Percentiles rank a stretch among this genome's conserved stretches.
These are phyloP conservation scores for Gymnogyps californianus DNA, from an alignment of 2,113 vertebrate genomes.

Conservation along the genomic window DNA sequence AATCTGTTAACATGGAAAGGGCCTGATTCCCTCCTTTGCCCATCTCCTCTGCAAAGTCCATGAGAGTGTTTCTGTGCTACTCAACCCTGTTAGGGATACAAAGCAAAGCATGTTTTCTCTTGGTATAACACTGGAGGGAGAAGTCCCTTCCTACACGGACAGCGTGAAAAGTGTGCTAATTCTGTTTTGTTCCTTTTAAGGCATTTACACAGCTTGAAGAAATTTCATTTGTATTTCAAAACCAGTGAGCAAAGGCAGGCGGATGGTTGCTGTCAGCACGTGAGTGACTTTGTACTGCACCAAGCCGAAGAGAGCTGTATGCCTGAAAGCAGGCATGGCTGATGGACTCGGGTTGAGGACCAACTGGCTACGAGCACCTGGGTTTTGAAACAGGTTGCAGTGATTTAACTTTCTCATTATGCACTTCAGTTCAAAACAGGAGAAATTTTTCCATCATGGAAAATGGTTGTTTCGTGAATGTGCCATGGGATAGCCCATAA, in stretches of 20 bases:
- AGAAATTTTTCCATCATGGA: not conserved
- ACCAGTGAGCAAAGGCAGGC: not conserved
- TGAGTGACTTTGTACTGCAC: not conserved
- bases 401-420: not conserved
- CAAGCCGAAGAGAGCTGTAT: not conserved
- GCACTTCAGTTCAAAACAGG: not conserved
- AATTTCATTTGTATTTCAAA: not conserved
- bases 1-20: not conserved
- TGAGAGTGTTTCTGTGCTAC: not conserved
- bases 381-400: not conserved
- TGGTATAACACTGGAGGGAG: not conserved
- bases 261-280: accelerated
- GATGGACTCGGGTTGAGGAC: not conserved
- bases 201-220: not conserved
- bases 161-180: not conserved
- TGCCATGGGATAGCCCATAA: not conserved
- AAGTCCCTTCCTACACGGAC: accelerated
- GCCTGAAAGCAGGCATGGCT: not conserved
- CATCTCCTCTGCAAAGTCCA: not conserved
- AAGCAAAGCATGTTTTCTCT: not conserved
- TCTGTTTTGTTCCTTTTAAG: not conserved
- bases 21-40: not conserved
- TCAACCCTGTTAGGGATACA: not conserved
- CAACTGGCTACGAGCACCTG: not conserved
- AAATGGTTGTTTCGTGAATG: not conserved